Percentiles rank a stretch among this genome's conserved stretches.
phyloP scores from a whole-genome alignment of 2,113 vertebrate genomes.

The Cebus imitator region DNA sequence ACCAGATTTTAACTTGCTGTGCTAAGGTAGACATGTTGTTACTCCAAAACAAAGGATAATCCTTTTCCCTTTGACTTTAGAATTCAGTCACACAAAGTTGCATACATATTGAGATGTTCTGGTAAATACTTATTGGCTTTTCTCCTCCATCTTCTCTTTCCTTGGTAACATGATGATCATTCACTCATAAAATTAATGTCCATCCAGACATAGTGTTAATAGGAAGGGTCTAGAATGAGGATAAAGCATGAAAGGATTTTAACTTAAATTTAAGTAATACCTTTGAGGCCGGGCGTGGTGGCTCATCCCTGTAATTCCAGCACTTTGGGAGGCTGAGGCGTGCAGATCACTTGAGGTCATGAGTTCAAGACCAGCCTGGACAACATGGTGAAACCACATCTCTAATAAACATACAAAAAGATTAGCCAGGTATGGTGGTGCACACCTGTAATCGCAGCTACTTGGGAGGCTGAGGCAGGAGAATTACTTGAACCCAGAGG shows the following conservation, averaged over 20 bases:
- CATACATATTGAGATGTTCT: background rate
- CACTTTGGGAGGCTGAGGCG: no score
- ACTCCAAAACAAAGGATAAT: background rate
- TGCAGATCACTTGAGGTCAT: no score
- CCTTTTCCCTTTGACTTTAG: background rate
- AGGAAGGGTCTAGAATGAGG: background rate
- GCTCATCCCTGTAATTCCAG: no score
- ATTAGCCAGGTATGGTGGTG: no score
- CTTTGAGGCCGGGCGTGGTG: background rate
- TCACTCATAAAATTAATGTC: background rate
- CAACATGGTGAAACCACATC: no score
- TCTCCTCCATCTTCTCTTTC: background rate
- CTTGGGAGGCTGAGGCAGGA: no score
- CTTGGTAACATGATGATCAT: background rate
- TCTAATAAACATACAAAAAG: no score
- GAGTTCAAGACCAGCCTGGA: no score
- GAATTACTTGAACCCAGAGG: no score
- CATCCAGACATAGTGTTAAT: background rate
- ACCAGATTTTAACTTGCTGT: constrained; percentile 29
- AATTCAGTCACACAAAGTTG: background rate
- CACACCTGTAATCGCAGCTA: no score
- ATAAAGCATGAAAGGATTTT: background rate
- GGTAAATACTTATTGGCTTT: background rate
- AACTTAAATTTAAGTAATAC: background rate
- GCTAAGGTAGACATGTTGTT: background rate